Evolutionary conservation across 2,797 vertebrate genomes (phyloP).

Genomic region (Nyctibius grandis): DNA sequence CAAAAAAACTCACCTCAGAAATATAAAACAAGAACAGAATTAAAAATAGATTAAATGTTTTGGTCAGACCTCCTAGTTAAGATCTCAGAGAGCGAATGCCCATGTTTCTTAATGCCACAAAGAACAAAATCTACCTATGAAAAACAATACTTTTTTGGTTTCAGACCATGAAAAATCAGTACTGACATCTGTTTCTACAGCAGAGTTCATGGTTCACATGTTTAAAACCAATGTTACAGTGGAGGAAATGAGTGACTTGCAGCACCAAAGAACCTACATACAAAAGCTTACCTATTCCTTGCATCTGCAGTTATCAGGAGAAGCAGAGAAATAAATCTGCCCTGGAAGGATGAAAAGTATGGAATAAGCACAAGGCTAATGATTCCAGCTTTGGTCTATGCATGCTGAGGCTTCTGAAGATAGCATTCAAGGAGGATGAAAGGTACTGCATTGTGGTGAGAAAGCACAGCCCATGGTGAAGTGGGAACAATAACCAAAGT

Average conservation of each 20-base stretch:
- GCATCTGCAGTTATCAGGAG: background rate
- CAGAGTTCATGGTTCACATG: background rate
- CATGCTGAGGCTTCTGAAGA: background rate
- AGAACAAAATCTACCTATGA: background rate
- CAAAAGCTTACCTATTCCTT: background rate
- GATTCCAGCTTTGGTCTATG: background rate
- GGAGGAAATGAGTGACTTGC: background rate
- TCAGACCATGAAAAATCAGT: background rate
- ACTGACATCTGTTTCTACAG: background rate
- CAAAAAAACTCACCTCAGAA: background rate
- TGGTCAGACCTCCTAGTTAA: background rate
- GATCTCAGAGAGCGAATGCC: background rate
- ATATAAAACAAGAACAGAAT: background rate
- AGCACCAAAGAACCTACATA: background rate
- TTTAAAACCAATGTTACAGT: background rate
- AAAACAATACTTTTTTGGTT: background rate
- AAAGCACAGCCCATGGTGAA: background rate
- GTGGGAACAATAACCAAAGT: background rate
- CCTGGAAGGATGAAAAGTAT: background rate
- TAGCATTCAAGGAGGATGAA: background rate
- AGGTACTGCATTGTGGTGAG: background rate
- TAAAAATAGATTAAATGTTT: background rate
- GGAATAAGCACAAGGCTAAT: background rate
- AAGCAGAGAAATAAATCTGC: background rate
- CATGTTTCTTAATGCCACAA: background rate